A percentile compares a stretch with the other conserved stretches of the same genome.
These are phyloP conservation scores for Myotis pilosus DNA, from an alignment of 2,797 vertebrate genomes.

Conservation along the genomic window DNA sequence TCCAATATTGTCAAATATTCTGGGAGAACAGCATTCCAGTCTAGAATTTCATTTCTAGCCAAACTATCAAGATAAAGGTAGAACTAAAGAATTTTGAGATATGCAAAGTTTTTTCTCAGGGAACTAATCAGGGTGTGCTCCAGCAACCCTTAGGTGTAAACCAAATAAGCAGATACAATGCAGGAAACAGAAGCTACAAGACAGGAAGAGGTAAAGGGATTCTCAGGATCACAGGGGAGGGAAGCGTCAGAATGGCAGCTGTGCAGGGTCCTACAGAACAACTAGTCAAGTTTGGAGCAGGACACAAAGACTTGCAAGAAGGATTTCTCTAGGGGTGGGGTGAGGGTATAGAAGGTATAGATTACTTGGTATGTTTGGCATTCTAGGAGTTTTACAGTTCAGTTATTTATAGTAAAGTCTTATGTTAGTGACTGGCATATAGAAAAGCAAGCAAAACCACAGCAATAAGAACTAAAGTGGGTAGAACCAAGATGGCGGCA, in stretches of 20 bases:
- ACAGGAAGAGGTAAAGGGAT: background rate
- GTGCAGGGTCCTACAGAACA: background rate
- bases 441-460: slow-evolving; percentile 1
- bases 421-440: background rate
- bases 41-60: background rate
- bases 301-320: background rate
- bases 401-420: background rate
- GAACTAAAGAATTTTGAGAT: slow-evolving; percentile 17
- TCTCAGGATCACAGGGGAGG: background rate
- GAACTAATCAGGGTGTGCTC: background rate
- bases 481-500: too few relatives aligned
- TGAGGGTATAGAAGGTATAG: background rate
- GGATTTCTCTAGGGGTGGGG: background rate
- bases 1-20: background rate
- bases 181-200: background rate
- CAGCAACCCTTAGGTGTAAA: background rate
- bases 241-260: background rate
- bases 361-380: background rate
- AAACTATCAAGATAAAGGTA: background rate
- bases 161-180: background rate
- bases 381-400: background rate
- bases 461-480: background rate
- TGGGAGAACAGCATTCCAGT: background rate
- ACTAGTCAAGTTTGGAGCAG: background rate
- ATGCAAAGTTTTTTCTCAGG: background rate